Percentiles rank a stretch among this genome's conserved stretches.
Conservation (phyloP, 2,888 invertebrate species). For the Syritta pipiens region DNA sequence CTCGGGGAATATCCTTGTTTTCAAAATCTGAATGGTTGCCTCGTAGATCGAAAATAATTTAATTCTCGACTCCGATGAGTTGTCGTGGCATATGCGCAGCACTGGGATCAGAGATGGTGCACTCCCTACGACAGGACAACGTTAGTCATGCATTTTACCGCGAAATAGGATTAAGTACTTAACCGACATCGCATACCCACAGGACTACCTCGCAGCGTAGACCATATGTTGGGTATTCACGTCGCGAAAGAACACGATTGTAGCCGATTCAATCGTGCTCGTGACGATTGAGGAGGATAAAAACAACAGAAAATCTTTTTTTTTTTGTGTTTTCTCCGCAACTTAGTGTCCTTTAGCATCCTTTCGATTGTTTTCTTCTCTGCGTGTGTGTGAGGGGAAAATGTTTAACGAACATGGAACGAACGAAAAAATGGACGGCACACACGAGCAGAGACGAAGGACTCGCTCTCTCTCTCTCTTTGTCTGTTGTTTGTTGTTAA, state of each 20-base stretch:
- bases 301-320: slow-evolving; percentile 33
- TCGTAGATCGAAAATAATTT: slow-evolving; percentile 45
- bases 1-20: too few relatives aligned
- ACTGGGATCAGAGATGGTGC: slow-evolving; percentile 35
- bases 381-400: slow-evolving; percentile 3
- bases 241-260: not conserved
- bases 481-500: slow-evolving; percentile 44
- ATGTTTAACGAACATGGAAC: not conserved
- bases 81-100: slow-evolving; percentile 26
- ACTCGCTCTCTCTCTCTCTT: too few relatives aligned
- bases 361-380: slow-evolving; percentile 2
- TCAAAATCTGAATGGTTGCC: slow-evolving; percentile 20
- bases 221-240: slow-evolving; percentile 2
- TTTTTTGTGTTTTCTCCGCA: not conserved
- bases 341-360: slow-evolving; percentile 2
- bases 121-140: not conserved
- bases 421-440: not conserved
- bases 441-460: not conserved
- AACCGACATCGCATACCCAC: slow-evolving; percentile 14
- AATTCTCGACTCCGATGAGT: slow-evolving; percentile 31
- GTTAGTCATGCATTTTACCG: slow-evolving; percentile 60
- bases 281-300: slow-evolving; percentile 21
- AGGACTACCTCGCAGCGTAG: not conserved
- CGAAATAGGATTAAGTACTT: slow-evolving; percentile 66
- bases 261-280: slow-evolving; percentile 17